These are phyloP conservation scores for Gambelia wislizenii DNA, from an alignment of 2,797 vertebrate species.

Conservation along the genomic window DNA sequence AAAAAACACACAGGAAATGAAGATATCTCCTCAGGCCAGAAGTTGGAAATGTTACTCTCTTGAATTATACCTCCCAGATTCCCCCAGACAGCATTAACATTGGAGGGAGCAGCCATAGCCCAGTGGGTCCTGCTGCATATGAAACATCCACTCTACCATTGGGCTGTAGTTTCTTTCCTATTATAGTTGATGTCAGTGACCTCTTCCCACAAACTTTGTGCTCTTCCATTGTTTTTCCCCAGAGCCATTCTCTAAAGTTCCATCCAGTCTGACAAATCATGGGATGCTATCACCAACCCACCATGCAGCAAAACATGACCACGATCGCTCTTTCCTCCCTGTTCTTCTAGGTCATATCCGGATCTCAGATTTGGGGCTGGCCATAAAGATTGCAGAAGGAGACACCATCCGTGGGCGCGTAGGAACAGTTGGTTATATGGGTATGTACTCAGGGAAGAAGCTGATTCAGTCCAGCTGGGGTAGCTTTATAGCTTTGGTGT, in stretches of 20 bases:
- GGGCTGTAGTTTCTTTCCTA: neutral
- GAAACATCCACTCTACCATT: too few species aligned
- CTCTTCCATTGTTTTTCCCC: neutral
- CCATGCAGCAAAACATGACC: neutral
- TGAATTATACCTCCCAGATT: too few species aligned
- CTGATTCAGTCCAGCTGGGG: neutral
- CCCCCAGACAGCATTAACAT: too few species aligned
- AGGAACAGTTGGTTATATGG: conserved; percentile 90
- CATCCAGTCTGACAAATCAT: neutral
- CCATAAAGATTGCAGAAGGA: conserved; percentile 78
- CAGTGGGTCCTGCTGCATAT: too few species aligned
- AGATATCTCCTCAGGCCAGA: too few species aligned
- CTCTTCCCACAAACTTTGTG: neutral
- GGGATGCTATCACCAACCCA: neutral
- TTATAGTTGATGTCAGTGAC: neutral
- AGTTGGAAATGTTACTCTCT: too few species aligned
- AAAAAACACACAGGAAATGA: neutral
- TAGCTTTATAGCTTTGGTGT: neutral
- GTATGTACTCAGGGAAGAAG: conserved; percentile 66
- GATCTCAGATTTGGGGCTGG: conserved; percentile 90
- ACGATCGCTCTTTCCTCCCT: neutral
- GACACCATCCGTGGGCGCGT: conserved; percentile 79
- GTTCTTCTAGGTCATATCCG: conserved; percentile 84
- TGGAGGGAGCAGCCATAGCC: too few species aligned
- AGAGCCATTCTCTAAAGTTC: neutral